Evolutionary conservation across 2,888 invertebrate species (phyloP).

Genomic region (Trachelus iudaicus): DNA sequence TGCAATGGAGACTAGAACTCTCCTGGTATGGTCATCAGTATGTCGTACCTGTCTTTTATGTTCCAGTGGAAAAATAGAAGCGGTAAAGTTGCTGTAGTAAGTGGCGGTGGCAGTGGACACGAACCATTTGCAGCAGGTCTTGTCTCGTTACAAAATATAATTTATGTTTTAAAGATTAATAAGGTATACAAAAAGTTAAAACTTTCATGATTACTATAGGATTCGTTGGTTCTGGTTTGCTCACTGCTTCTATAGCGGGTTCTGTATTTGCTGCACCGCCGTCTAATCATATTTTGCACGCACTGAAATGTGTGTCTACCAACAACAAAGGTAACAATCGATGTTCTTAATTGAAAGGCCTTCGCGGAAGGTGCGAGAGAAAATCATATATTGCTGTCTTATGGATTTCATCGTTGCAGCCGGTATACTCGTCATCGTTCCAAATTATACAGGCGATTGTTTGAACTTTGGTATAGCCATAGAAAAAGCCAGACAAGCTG

Average conservation of each 20-base stretch:
- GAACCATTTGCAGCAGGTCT: slow-evolving; percentile 72
- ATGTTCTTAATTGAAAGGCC: neutral
- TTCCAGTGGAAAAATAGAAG: slow-evolving; percentile 38
- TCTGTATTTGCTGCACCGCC: slow-evolving; percentile 84
- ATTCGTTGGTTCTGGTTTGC: slow-evolving; percentile 83
- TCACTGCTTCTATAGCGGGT: slow-evolving; percentile 76
- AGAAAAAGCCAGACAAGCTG: slow-evolving; percentile 75
- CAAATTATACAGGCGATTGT: slow-evolving; percentile 83
- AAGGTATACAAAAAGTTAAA: neutral
- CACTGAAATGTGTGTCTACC: slow-evolving; percentile 71
- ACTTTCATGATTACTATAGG: slow-evolving; percentile 64
- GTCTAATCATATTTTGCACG: slow-evolving; percentile 74
- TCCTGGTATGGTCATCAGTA: neutral
- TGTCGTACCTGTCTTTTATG: neutral
- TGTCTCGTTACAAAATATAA: neutral
- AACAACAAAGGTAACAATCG: slow-evolving; percentile 69
- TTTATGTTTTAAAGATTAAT: neutral
- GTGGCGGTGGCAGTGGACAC: slow-evolving; percentile 88
- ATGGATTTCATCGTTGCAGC: slow-evolving; percentile 53
- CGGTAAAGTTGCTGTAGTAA: slow-evolving; percentile 70
- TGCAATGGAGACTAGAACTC: neutral
- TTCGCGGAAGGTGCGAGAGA: neutral
- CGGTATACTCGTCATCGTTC: slow-evolving; percentile 79
- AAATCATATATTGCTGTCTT: neutral
- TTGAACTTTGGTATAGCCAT: slow-evolving; percentile 86